A percentile compares a stretch with the other conserved stretches of the same genome.
Conservation (phyloP, 2,113 vertebrate species). For the Passer montanus region DNA sequence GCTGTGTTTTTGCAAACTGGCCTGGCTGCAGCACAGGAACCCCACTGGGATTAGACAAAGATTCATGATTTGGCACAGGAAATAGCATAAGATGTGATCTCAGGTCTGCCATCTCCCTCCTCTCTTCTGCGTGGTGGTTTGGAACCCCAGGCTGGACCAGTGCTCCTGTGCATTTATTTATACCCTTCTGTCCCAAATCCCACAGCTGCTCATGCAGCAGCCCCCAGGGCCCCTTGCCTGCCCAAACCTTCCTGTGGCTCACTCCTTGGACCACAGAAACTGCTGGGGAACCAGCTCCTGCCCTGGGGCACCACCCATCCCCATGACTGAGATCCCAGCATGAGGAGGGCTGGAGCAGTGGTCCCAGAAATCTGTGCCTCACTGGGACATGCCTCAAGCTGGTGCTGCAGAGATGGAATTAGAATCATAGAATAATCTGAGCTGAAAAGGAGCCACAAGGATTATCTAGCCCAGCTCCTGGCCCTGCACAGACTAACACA, state of each 20-base stretch:
- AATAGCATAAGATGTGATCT: background rate
- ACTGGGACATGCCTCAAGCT: background rate
- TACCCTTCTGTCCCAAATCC: background rate
- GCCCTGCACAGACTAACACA: background rate
- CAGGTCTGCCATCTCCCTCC: background rate
- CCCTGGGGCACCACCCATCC: background rate
- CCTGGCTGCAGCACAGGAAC: background rate
- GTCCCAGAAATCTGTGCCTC: background rate
- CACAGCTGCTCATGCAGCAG: background rate
- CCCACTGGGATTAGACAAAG: background rate
- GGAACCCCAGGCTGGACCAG: background rate
- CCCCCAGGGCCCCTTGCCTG: background rate
- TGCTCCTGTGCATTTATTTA: too few relatives aligned
- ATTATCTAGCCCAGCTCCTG: background rate
- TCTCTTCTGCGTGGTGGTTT: rapidly evolving
- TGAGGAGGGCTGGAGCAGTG: background rate
- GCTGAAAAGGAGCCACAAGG: background rate
- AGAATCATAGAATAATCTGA: background rate
- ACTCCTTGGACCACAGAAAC: background rate
- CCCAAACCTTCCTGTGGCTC: background rate
- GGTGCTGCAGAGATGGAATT: background rate
- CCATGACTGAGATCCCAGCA: background rate
- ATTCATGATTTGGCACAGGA: background rate
- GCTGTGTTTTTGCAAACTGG: background rate
- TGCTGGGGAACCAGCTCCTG: background rate